Evolutionary conservation across 2,113 vertebrate species (phyloP), one percentile per base, ranked within the genome.

Genomic region (Pachycephala philippinensis): DNA sequence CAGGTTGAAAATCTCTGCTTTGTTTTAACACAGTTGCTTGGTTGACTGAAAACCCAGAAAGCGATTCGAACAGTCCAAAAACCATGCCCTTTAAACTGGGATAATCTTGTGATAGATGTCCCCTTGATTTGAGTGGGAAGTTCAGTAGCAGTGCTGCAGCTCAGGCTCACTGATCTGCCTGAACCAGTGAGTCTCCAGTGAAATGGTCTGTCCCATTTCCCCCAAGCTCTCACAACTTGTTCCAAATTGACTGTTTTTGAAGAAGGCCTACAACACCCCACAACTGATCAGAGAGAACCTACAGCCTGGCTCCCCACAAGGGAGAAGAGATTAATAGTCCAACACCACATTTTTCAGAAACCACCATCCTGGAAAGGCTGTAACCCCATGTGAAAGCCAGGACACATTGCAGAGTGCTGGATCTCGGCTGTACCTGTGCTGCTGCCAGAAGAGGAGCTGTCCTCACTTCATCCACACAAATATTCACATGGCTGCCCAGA

Each of bases 351-450:
- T 56, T 92, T 71, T 76, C 64, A 84, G 50, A 81, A 78, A 44
- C 7, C 54, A 69, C 24, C 11, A 11, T 16, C 63, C 69, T 75
- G 64, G 31, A 53, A 78, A 74, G 28, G 31, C 17, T 70, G 44
- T 17, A 76, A 60, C 6, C 11, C 30, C 37, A 7, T 18, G 15
- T 10, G 37, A 81, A 74, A 63, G 60, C 15, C 28, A 49, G 24
- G 49, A 37, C 50, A 49, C 2, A 0, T 2, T 61, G 42, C 60
- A 81, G 40, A 42, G 7, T 0, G 0, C 28, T 49, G 13, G 49
- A 44, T 37, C 42, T 23, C 42, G 60, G 39, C 33, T 9, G 39
- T 4, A 42, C 45, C 27, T 33, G 40, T 30, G 54, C 2, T 54
- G 69, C 64, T 84, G 45, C 22, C 84, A 81, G 33, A 68, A 30